Base-by-base conservation (phyloP, 2,888 invertebrate species). In the Rotaria sp. region DNA sequence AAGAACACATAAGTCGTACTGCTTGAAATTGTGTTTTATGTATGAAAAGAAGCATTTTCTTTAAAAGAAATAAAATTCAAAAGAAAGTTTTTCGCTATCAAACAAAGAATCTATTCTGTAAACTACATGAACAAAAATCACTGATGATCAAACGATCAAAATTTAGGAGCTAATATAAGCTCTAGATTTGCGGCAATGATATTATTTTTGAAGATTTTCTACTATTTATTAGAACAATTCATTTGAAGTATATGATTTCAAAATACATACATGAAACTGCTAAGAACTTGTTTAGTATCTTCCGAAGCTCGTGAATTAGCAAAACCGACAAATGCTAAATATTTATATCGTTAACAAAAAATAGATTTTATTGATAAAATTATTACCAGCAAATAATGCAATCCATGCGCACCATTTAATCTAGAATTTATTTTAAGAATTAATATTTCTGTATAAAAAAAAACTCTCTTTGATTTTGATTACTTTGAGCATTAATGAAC, bases 381-480 rank as follows among this genome's bases (percentile, higher is more conserved):
- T 59, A 30, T 35, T 67, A 67, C 67, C 67, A 35, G 67, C 35
- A 35, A 45, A 80, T 41, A 80, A 13, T 11, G 80, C 80, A 84
- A 96, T 95, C 99, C 99, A 99, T 0, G 98, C 97, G 91, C 97
- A 98, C 98, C 98, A 99, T 92, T 99, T 99, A 85, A 98, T 92
- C 92, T 84, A 57, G 10, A 21, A 52, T n/a, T 35, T 13, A 67
- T 13, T 26, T 26, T 26, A 55, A 92, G 90, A 85, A 87, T 85
- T 89, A 87, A 88, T 55, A n/a, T n/a, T 57, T 45, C 45, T 8
- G 10, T 52, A 2, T 87, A 84, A 85, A 84, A 75, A 2, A 74
- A 18, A 24, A 85, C 87, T 84, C 74, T 85, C 30, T 80, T 85
- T 30, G 50, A 15, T 24, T 84, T 24, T 35, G 41, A 84, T 89